Evolutionary conservation across 2,888 invertebrate genomes (phyloP).

Genomic region (Yponomeuta malinellus): DNA sequence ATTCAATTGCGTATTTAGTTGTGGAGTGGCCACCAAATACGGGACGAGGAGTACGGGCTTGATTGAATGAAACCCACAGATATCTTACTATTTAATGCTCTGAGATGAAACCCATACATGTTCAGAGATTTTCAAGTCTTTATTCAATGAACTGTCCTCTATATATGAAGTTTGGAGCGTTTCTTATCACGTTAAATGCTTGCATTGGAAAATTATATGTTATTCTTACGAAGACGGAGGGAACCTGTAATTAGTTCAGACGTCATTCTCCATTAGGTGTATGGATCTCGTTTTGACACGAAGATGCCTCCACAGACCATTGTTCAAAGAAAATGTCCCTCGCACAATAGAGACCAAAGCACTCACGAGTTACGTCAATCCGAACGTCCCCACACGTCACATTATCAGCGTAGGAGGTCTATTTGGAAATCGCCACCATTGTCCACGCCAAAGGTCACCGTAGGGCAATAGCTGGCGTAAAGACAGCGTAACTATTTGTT

Average conservation of each 20-base stretch:
- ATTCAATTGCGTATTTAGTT: background rate
- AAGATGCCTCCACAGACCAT: background rate
- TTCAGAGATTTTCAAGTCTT: no score
- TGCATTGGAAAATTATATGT: no score
- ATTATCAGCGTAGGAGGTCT: background rate
- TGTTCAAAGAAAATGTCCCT: background rate
- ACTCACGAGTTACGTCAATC: background rate
- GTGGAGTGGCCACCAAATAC: no score
- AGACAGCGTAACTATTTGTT: background rate
- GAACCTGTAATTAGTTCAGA: no score
- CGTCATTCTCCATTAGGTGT: background rate
- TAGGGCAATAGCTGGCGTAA: background rate
- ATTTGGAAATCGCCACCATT: background rate
- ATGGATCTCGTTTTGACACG: background rate
- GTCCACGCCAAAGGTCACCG: background rate
- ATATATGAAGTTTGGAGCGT: no score
- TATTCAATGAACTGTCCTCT: no score
- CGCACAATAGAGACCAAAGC: background rate
- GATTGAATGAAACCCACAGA: no score
- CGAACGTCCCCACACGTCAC: background rate
- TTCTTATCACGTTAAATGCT: no score
- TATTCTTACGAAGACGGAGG: no score
- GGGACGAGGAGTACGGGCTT: no score
- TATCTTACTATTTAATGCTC: no score
- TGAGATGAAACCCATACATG: no score